A percentile compares a stretch with the other conserved stretches of the same genome.
phyloP scores from a whole-genome alignment of 1,140 invertebrate genomes.

The Homarus americanus region DNA sequence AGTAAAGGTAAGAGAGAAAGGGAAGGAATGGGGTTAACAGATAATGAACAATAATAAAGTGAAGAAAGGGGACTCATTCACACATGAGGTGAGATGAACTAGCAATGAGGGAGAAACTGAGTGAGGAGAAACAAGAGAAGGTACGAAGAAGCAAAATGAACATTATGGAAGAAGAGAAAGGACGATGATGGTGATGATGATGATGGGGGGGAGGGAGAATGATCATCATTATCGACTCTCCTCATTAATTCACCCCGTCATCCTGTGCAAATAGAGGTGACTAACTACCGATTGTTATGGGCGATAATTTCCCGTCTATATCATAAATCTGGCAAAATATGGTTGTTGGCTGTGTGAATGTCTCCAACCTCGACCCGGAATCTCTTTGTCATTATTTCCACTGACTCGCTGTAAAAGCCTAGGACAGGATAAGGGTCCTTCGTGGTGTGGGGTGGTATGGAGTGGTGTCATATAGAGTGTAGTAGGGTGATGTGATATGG shows the following conservation, averaged over 20 bases:
- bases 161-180: background rate
- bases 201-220: background rate
- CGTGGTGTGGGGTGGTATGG: too few relatives aligned
- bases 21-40: too few relatives aligned
- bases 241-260: constrained; percentile 1
- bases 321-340: background rate
- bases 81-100: too few relatives aligned
- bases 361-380: background rate
- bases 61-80: too few relatives aligned
- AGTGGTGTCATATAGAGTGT: too few relatives aligned
- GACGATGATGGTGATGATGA: background rate
- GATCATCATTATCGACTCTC: background rate
- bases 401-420: too few relatives aligned
- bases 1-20: background rate
- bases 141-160: background rate
- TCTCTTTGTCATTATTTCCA: too few relatives aligned
- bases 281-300: background rate
- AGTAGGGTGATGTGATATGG: too few relatives aligned
- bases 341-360: background rate
- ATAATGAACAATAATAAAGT: too few relatives aligned
- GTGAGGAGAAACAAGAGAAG: too few relatives aligned
- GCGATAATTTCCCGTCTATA: background rate
- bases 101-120: too few relatives aligned
- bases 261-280: background rate
- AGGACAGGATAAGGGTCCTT: too few relatives aligned